phyloP scores from a whole-genome alignment of 2,888 invertebrate genomes.

The Pharmacophagus antenor region DNA sequence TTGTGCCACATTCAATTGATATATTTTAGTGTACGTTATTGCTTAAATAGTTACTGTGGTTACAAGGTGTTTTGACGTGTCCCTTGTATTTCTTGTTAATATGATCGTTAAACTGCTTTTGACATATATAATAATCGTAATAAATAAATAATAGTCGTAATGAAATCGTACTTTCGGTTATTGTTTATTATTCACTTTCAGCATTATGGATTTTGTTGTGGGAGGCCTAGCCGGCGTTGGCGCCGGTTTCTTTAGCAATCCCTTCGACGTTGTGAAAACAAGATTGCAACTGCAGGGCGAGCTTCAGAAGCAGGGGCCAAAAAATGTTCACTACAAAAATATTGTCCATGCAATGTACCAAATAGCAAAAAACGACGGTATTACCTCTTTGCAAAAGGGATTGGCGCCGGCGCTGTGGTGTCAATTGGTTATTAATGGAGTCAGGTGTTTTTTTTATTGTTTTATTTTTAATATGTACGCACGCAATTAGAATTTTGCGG shows the following conservation, averaged over 20 bases:
- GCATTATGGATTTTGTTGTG: constrained; percentile 85
- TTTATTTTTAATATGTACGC: background rate
- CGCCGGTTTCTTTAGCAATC: constrained; percentile 92
- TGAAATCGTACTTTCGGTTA: too few species aligned
- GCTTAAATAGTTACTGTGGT: too few species aligned
- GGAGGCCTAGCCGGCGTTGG: constrained; percentile 88
- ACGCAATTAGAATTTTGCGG: background rate
- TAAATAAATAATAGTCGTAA: too few species aligned
- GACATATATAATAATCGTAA: too few species aligned
- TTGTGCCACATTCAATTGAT: too few species aligned
- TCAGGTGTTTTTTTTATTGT: background rate
- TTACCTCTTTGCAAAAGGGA: constrained; percentile 87
- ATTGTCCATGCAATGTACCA: constrained; percentile 90
- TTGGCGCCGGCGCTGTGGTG: constrained; percentile 91
- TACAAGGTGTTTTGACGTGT: too few species aligned
- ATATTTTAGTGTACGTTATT: too few species aligned
- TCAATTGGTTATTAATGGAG: constrained; percentile 79
- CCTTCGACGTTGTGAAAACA: constrained; percentile 93
- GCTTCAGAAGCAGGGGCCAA: constrained; percentile 84
- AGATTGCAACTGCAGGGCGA: constrained; percentile 94
- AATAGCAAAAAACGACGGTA: constrained; percentile 88
- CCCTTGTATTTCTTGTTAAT: too few species aligned
- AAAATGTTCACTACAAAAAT: constrained; percentile 84
- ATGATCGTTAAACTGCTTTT: too few species aligned
- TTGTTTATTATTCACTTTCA: background rate